These are phyloP conservation scores for Limnephilus marmoratus DNA, from an alignment of 2,888 invertebrate species.

Conservation along the genomic window DNA sequence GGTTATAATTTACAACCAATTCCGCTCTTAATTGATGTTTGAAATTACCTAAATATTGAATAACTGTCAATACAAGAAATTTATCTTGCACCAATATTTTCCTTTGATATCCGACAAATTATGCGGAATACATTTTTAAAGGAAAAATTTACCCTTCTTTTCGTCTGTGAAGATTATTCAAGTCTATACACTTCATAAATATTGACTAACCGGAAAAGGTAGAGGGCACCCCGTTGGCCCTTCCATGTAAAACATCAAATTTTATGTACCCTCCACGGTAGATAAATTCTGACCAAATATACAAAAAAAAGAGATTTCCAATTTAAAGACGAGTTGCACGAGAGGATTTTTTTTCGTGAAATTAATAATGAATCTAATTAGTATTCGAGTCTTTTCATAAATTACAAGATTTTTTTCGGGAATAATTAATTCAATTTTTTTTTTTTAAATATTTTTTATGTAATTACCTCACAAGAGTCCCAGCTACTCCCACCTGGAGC, in stretches of 20 bases:
- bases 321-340: neutral
- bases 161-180: constrained; percentile 14
- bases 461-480: too few species aligned
- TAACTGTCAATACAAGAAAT: neutral
- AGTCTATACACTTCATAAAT: constrained; percentile 49
- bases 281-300: constrained; percentile 23
- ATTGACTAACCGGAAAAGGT: constrained; percentile 50
- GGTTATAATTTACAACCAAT: neutral
- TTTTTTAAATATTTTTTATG: too few species aligned
- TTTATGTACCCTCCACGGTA: neutral
- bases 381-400: neutral
- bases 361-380: neutral
- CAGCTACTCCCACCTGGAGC: too few species aligned
- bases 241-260: constrained; percentile 33
- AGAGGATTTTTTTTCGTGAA: neutral
- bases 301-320: neutral
- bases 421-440: too few species aligned
- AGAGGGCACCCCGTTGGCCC: neutral
- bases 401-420: neutral
- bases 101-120: neutral
- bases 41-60: neutral
- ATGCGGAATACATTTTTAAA: neutral
- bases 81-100: neutral
- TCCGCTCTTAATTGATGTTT: neutral
- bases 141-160: constrained; percentile 16